These are phyloP conservation scores for Atethmia centrago DNA, from an alignment of 2,888 invertebrate genomes.

Conservation along the genomic window DNA sequence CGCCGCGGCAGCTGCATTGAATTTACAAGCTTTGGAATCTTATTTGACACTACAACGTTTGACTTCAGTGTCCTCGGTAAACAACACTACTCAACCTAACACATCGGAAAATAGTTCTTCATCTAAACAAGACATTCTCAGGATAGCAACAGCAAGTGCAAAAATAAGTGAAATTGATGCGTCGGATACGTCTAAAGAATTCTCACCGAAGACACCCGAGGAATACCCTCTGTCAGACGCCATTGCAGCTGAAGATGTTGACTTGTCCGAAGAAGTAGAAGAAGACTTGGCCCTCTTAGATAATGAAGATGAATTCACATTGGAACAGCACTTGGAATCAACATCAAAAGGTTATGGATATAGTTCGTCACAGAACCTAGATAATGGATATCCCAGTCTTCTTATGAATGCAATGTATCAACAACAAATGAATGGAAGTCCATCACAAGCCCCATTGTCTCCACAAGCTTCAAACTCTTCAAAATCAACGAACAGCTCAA, in stretches of 20 bases:
- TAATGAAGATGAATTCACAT: slow-evolving; percentile 93
- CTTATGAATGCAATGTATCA: slow-evolving; percentile 93
- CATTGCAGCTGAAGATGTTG: slow-evolving; percentile 91
- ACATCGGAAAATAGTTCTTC: slow-evolving; percentile 81
- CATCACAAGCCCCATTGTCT: slow-evolving; percentile 86
- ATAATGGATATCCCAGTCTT: slow-evolving; percentile 93
- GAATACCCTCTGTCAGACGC: slow-evolving; percentile 88
- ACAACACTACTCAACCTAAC: slow-evolving; percentile 79
- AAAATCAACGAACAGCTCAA: slow-evolving; percentile 87
- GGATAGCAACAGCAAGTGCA: slow-evolving; percentile 91
- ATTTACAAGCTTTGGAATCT: slow-evolving; percentile 96
- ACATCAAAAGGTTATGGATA: slow-evolving; percentile 85
- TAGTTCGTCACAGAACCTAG: slow-evolving; percentile 90
- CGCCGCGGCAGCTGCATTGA: slow-evolving; percentile 95
- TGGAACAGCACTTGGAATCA: slow-evolving; percentile 89
- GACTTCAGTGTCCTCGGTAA: slow-evolving; percentile 92
- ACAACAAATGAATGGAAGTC: slow-evolving; percentile 88
- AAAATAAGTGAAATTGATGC: slow-evolving; percentile 88
- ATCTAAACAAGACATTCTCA: slow-evolving; percentile 92
- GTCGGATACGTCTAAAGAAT: slow-evolving; percentile 81
- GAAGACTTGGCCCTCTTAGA: slow-evolving; percentile 94
- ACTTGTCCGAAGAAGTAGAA: slow-evolving; percentile 93
- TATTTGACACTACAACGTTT: slow-evolving; percentile 95
- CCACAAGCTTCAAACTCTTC: slow-evolving; percentile 86
- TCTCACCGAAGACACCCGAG: slow-evolving; percentile 87